These are phyloP conservation scores for Platycercus adscitus DNA, from an alignment of 2,113 vertebrate species.

Conservation along the genomic window DNA sequence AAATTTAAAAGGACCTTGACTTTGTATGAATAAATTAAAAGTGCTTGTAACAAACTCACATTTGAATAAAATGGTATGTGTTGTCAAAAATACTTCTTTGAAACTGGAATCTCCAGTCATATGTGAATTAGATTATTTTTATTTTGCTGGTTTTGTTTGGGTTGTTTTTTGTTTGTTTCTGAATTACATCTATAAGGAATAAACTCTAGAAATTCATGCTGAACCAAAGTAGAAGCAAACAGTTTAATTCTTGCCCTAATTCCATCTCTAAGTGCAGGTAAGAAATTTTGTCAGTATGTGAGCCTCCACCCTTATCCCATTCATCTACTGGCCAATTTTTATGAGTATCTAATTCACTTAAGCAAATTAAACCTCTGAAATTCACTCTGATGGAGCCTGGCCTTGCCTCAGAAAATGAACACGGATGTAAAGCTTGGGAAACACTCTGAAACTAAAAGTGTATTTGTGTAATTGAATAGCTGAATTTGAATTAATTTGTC, in stretches of 20 bases:
- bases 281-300: background rate
- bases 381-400: background rate
- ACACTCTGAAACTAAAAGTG: background rate
- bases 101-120: background rate
- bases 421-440: background rate
- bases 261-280: background rate
- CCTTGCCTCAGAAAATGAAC: background rate
- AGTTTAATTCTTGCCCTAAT: background rate
- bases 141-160: background rate
- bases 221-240: background rate
- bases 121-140: background rate
- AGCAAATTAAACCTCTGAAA: background rate
- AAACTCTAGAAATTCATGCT: background rate
- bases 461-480: background rate
- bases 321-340: background rate
- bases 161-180: background rate
- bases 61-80: background rate
- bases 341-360: background rate
- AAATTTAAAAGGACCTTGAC: background rate
- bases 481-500: background rate
- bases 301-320: background rate
- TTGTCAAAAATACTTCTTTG: background rate
- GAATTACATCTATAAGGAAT: background rate
- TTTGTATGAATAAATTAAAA: background rate
- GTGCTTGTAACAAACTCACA: background rate